Evolutionary conservation across 2,797 vertebrate genomes (phyloP), one percentile per base, ranked within the genome.

Genomic region (Pelodytes ibericus): DNA sequence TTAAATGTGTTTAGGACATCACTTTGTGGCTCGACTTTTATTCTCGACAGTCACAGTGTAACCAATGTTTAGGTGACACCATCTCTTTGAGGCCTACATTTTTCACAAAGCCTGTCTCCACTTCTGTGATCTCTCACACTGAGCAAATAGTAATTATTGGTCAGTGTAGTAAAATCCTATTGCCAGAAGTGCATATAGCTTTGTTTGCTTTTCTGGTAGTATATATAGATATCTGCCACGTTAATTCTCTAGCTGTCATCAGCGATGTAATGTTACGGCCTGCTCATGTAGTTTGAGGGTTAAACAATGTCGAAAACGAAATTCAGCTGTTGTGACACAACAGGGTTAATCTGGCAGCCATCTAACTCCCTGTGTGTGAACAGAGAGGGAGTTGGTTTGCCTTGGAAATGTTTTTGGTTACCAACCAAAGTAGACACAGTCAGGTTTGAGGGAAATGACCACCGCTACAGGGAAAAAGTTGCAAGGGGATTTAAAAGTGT

Each of bases 331-430:
- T 44, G 41, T 15, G 3, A 41, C 25, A 18, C 25, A 74, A 67
- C 41, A 75, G 27, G 29, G 58, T 76, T 76, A 76, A 76, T 22
- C 64, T 47, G 49, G 26, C 13, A 60, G 57, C 33, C 64, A 51
- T 20, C 2, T 3, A 56, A 30, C 64, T 39, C 53, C 5, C 39
- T 60, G 41, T 18, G 15, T 67, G 53, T 62, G 41, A 49, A 56
- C 61, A 53, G 20, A 61, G 27, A 75, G 44, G 44, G 71, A 62
- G 70, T 27, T 65, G 64, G 30, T 68, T 79, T 68, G 71, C 71
- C 57, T 73, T 79, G 70, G 63, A 73, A 73, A 68, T 79, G 71
- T 73, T 73, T 68, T 73, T 79, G 71, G 76, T 79, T 73, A 62
- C 70, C 57, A 68, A 69, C 71, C 71, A 73, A 73, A 73, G 76